Evolutionary conservation across 2,113 vertebrate species (phyloP), one percentile per base, ranked within the genome.

Genomic region (Hippocampus zosterae): DNA sequence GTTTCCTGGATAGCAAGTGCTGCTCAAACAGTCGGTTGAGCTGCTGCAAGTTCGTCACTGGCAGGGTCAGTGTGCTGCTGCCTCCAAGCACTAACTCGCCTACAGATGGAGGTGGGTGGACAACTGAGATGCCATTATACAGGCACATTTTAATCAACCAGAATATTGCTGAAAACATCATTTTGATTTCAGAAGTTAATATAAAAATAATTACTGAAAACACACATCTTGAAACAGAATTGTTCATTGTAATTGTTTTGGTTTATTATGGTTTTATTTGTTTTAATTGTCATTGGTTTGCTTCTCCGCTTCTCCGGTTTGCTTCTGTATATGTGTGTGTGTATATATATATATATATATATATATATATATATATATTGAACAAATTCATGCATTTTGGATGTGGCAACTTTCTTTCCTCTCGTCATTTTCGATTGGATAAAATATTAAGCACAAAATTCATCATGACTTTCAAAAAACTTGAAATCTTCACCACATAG

Each of bases 1-100:
- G 93, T 53, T 93, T 92, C 80, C 95, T 92, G 23, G 93, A 90
- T 60, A 94, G 88, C 74, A 99, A 81, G 78, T 96, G 85, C 85
- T 95, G 94, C 67, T 99, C 95, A 62, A 98, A 96, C 44, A 97
- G 90, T 23, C 86, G 81, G 9, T 92, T 96, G 73, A 98, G 92
- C 68, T 95, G 93, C 87, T 96, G 95, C 71, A 99, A 81, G 23
- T 91, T 92, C 73, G 78, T n/a, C 0, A 92, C 95, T 21, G 91
- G 86, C 67, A 99, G 85, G 21, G 93, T 94, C 84, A 98, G 90
- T 0, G 95, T 95, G 88, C 94, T 96, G 83, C 90, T 93, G 71
- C 96, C 96, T 3, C 94, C 95, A 83, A 98, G 84, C 56, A 98
- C 92, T 1, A 87, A 78, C n/a, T 97, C 95, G 1, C 96, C 96